Conservation (phyloP, 2,888 invertebrate species). For the Exephanes ischioxanthus region DNA sequence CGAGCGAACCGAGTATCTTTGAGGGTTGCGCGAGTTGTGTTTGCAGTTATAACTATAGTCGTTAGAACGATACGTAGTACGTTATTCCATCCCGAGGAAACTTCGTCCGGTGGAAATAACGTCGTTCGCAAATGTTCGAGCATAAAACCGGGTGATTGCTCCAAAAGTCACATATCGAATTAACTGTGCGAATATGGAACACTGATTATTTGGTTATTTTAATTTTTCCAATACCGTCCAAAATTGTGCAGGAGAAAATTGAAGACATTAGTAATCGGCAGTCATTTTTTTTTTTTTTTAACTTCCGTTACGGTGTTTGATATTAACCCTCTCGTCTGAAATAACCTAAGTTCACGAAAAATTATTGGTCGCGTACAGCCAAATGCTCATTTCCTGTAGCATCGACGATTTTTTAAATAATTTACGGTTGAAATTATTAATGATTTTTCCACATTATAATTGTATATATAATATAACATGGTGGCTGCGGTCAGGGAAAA, state of each 20-base stretch:
- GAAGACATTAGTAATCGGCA: no score
- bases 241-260: no score
- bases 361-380: no score
- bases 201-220: not conserved
- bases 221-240: not conserved
- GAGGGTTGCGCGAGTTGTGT: constrained; percentile 2
- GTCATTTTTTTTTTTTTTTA: not conserved
- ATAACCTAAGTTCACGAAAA: no score
- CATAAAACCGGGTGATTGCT: not conserved
- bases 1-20: constrained; percentile 16
- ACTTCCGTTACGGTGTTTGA: not conserved
- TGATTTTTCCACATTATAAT: no score
- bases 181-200: not conserved
- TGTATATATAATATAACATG: no score
- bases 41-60: constrained; percentile 17
- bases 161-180: not conserved
- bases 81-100: constrained; percentile 11
- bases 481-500: no score
- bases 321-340: not conserved
- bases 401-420: no score
- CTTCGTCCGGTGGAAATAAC: constrained; percentile 2
- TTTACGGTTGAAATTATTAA: no score
- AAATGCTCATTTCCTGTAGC: no score
- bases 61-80: not conserved
- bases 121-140: not conserved